These are phyloP conservation scores for Sebastes vulpes DNA, from an alignment of 2,797 vertebrate species.

Conservation along the genomic window DNA sequence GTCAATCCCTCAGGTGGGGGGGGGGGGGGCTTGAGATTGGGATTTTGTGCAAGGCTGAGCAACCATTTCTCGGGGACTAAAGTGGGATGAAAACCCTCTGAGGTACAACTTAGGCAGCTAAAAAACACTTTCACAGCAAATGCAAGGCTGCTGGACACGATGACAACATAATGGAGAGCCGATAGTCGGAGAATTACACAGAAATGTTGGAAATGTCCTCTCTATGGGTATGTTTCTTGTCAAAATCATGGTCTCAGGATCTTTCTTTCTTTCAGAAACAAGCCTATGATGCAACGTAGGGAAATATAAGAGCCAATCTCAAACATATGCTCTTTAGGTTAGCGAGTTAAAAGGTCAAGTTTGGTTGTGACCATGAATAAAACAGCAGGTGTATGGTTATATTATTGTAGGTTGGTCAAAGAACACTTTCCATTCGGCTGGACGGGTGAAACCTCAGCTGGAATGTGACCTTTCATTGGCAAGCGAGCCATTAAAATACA, in stretches of 20 bases:
- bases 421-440: neutral
- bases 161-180: slow-evolving; percentile 10
- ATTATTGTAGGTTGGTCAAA: slow-evolving; percentile 16
- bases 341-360: slow-evolving; percentile 31
- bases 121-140: slow-evolving; percentile 30
- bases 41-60: slow-evolving; percentile 65
- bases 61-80: slow-evolving; percentile 49
- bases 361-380: slow-evolving; percentile 47
- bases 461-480: slow-evolving; percentile 55
- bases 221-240: neutral
- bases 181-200: neutral
- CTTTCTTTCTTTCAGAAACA: neutral
- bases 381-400: slow-evolving; percentile 25
- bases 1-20: slow-evolving; percentile 42
- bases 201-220: neutral
- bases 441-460: slow-evolving; percentile 27
- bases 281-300: neutral
- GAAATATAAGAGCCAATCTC: neutral
- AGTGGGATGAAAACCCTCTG: slow-evolving; percentile 18
- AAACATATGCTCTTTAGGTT: neutral
- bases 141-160: slow-evolving; percentile 7
- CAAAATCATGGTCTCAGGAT: neutral
- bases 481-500: slow-evolving; percentile 26
- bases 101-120: slow-evolving; percentile 30
- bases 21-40: slow-evolving; percentile 38